A percentile compares a stretch with the other conserved stretches of the same genome.
Conservation (phyloP, 2,797 vertebrate genomes). For the Garrulus glandarius region DNA sequence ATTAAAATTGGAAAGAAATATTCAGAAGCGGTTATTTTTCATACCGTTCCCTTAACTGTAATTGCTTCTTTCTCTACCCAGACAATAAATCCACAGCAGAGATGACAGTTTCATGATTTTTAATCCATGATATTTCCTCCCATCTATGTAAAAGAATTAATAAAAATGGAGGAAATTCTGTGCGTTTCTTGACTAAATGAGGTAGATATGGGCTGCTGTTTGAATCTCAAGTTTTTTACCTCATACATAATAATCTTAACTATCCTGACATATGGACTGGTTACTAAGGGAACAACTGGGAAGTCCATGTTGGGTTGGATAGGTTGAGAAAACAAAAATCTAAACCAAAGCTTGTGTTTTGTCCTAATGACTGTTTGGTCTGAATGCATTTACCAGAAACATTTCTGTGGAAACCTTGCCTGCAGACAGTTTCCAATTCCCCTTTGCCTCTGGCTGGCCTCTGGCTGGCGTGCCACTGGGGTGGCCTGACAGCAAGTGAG, state of each 20-base stretch:
- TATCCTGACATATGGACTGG: background rate
- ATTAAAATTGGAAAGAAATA: conserved; percentile 4
- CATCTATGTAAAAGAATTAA: background rate
- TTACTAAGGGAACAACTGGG: background rate
- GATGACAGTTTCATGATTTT: background rate
- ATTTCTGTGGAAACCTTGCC: background rate
- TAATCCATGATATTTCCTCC: background rate
- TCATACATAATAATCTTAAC: background rate
- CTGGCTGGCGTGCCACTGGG: background rate
- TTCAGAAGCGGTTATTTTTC: background rate
- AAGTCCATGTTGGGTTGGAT: background rate
- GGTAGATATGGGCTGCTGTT: background rate
- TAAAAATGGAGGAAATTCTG: background rate
- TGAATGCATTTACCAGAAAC: background rate
- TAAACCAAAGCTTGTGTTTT: background rate
- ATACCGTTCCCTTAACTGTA: background rate
- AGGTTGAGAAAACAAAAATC: background rate
- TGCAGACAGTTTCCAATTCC: background rate
- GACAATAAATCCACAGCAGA: background rate
- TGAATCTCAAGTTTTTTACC: background rate
- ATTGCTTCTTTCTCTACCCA: background rate
- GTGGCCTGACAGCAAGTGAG: background rate
- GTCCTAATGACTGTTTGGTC: background rate
- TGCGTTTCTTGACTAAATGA: background rate
- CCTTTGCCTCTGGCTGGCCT: background rate